Evolutionary conservation across 2,113 vertebrate genomes (phyloP), one percentile per base, ranked within the genome.

Genomic region (Carettochelys insculpta): DNA sequence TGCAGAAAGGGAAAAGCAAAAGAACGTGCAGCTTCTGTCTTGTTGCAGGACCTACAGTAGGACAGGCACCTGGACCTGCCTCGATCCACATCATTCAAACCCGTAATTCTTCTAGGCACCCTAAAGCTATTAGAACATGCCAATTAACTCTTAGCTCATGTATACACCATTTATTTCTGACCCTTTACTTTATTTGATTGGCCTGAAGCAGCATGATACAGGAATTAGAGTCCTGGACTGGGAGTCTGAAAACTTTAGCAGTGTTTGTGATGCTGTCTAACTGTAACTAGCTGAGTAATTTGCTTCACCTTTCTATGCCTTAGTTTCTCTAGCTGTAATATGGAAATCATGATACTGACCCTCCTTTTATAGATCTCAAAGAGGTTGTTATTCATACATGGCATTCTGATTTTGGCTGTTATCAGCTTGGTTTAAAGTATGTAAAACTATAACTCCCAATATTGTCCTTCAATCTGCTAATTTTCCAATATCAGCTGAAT

Each of bases 401-500:
- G 2, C 56, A 31, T 68, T 92, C 94, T 87, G 1, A 2, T 77
- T 87, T 91, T 85, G 24, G 2, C 45, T 87, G 12, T 43, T 8
- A 65, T 10, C 56, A 81, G 4, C 43, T 1, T 38, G 16, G 20
- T 77, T 90, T 20, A 0, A 45, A 71, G 47, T 11, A 16, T 58
- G 29, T 73, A 73, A 88, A 86, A 73, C 38, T 58, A 14, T 14
- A 52, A 73, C 2, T 8, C 78, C 9, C 2, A 2, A 22, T 68
- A 38, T 34, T 14, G 80, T 25, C 58, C 41, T 81, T 11, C 38
- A 76, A 0, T 50, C 11, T 56, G 0, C 85, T 71, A 89, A 47
- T 8, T 20, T 80, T 8, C 34, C 81, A 9, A 25, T 73, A 9
- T 41, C 87, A 51, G 38, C 38, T 83, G 45, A 73, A 34, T 13